Conservation (phyloP, 2,797 vertebrate species). For the Cyprinella venusta region DNA sequence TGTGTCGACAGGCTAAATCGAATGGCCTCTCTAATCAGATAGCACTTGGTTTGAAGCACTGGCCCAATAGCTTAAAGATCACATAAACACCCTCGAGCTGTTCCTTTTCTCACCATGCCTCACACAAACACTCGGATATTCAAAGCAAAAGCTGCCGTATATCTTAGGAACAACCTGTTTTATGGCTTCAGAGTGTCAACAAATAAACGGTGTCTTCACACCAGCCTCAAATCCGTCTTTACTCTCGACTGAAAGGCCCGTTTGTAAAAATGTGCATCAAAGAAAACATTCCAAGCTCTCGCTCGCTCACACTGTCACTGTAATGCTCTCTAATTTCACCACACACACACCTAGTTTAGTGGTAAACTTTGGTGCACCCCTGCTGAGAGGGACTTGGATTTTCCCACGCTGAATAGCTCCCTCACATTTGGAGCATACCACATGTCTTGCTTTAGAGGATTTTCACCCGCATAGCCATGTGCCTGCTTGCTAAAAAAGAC, state of each 20-base stretch:
- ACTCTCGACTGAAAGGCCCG: conserved; percentile 48
- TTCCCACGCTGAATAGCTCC: conserved; percentile 71
- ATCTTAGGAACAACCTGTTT: conserved; percentile 52
- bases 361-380: conserved; percentile 64
- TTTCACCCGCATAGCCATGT: conserved; percentile 45
- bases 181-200: conserved; percentile 51
- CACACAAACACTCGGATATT: conserved; percentile 43
- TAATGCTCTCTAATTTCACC: conserved; percentile 71
- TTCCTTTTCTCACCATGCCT: conserved; percentile 56
- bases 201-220: conserved; percentile 53
- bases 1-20: conserved; percentile 81
- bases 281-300: conserved; percentile 76
- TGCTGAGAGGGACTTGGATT: conserved; percentile 66
- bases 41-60: conserved; percentile 77
- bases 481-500: conserved; percentile 41
- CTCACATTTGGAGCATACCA: conserved; percentile 47
- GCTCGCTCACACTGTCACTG: conserved; percentile 77
- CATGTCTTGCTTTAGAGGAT: conserved; percentile 44
- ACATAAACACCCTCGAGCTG: conserved; percentile 73
- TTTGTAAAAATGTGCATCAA: conserved; percentile 71
- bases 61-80: conserved; percentile 73
- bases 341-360: conserved; percentile 68
- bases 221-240: conserved; percentile 17
- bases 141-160: conserved; percentile 58
- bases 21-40: conserved; percentile 75